phyloP scores from a whole-genome alignment of 2,888 invertebrate genomes.

The Macrophya annulata region DNA sequence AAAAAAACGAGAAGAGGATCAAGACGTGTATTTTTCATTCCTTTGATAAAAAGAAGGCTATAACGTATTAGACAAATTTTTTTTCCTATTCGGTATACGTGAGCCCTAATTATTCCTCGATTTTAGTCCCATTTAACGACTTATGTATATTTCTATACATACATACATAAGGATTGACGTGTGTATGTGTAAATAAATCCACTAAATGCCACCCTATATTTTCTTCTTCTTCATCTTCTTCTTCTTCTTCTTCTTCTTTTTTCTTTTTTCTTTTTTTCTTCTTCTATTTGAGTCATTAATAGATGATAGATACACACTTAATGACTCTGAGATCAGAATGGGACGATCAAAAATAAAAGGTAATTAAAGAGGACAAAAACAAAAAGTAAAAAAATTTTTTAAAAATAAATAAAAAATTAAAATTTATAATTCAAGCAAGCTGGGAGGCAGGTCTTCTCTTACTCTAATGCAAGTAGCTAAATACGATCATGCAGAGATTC shows the following conservation, averaged over 20 bases:
- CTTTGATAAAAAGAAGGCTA: not conserved
- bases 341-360: slow-evolving; percentile 58
- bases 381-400: not conserved
- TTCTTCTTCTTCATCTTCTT: slow-evolving; percentile 58
- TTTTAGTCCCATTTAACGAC: not conserved
- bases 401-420: not conserved
- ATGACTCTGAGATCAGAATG: slow-evolving; percentile 52
- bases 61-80: not conserved
- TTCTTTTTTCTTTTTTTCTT: slow-evolving; percentile 24
- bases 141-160: not conserved
- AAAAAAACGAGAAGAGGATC: not conserved
- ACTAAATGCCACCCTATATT: slow-evolving; percentile 42
- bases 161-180: too few relatives aligned
- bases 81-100: not conserved
- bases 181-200: not conserved
- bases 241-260: slow-evolving; percentile 16
- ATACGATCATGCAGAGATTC: too few relatives aligned
- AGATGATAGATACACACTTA: slow-evolving; percentile 33
- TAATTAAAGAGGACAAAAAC: slow-evolving; percentile 56
- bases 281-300: slow-evolving; percentile 31
- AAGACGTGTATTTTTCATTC: not conserved
- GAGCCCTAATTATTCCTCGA: not conserved
- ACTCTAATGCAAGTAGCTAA: not conserved
- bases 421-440: not conserved
- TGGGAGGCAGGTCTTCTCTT: not conserved